Percentiles rank a stretch among this genome's conserved stretches.
phyloP scores from a whole-genome alignment of 2,797 vertebrate species.

The Trematocara caparti region DNA sequence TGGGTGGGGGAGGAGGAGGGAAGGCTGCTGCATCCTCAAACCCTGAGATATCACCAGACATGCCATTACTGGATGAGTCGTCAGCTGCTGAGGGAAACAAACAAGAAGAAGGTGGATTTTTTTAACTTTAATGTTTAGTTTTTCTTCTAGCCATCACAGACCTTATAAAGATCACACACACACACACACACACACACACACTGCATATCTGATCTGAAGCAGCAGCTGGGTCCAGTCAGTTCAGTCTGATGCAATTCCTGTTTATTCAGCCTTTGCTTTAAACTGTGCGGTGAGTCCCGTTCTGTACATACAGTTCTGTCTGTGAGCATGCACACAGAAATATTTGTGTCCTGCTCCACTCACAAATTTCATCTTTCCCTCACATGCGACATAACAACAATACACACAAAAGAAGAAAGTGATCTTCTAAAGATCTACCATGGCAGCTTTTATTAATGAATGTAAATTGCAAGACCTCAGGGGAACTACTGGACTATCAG shows the following conservation, averaged over 20 bases:
- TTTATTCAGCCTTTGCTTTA: slow-evolving; percentile 62
- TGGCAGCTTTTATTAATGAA: background rate
- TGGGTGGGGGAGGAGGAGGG: slow-evolving; percentile 79
- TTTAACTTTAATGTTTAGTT: slow-evolving; percentile 26
- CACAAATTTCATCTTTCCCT: background rate
- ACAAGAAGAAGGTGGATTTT: slow-evolving; percentile 4
- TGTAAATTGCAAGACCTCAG: background rate
- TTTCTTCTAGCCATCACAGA: background rate
- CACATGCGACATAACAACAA: background rate
- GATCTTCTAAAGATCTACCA: background rate
- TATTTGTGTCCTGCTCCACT: background rate
- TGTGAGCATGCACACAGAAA: slow-evolving; percentile 3
- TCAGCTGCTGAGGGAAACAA: slow-evolving; percentile 65
- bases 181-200: background rate
- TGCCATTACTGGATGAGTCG: slow-evolving; percentile 78
- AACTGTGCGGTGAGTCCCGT: slow-evolving; percentile 12
- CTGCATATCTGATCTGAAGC: slow-evolving; percentile 28
- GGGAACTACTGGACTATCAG: background rate
- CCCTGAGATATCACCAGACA: slow-evolving; percentile 70
- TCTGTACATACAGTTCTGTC: slow-evolving; percentile 14
- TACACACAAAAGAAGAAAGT: background rate
- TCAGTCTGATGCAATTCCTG: slow-evolving; percentile 58
- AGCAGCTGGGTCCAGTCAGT: slow-evolving; percentile 56
- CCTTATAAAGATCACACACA: background rate
- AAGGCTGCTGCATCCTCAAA: slow-evolving; percentile 81